Evolutionary conservation across 2,113 vertebrate genomes (phyloP).

Genomic region (Peromyscus californicus): DNA sequence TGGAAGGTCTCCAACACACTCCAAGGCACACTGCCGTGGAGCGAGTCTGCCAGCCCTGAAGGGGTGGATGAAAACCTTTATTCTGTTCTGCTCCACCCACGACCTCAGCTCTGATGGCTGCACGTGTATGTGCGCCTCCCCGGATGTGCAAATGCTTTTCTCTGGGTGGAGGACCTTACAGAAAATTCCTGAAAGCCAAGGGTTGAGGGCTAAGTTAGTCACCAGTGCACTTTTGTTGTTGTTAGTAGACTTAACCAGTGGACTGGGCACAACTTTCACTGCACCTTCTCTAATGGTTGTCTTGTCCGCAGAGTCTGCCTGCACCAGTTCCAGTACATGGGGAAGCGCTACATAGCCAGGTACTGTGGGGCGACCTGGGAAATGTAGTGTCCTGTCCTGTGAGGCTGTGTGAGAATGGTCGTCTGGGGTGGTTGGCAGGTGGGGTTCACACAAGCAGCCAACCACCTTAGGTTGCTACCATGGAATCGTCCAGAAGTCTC

Average conservation of each 20-base stretch:
- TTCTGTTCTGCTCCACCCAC: rapidly evolving
- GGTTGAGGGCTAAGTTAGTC: not conserved
- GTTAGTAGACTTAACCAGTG: not conserved
- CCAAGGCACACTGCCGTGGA: not conserved
- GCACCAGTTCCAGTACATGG: conserved; percentile 99
- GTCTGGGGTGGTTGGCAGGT: not conserved
- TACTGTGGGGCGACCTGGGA: conserved; percentile 88
- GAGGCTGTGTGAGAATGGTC: not conserved
- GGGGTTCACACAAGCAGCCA: not conserved
- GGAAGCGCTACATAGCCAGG: conserved; percentile 98
- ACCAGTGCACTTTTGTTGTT: not conserved
- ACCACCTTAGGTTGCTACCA: not conserved
- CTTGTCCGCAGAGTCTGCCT: conserved; percentile 93
- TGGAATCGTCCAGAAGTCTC: not conserved
- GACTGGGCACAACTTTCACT: not conserved
- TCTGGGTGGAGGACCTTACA: not conserved
- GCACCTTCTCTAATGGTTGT: conserved; percentile 34
- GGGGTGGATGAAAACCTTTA: not conserved
- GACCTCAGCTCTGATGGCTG: rapidly evolving
- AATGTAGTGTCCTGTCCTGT: not conserved
- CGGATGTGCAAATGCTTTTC: not conserved
- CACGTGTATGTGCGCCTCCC: not conserved
- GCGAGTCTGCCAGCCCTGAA: not conserved
- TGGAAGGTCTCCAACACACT: not conserved
- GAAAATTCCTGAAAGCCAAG: not conserved